A percentile compares a stretch with the other conserved stretches of the same genome.
Conservation (phyloP, 2,888 invertebrate species). For the Branchipolynoe longqiensis region DNA sequence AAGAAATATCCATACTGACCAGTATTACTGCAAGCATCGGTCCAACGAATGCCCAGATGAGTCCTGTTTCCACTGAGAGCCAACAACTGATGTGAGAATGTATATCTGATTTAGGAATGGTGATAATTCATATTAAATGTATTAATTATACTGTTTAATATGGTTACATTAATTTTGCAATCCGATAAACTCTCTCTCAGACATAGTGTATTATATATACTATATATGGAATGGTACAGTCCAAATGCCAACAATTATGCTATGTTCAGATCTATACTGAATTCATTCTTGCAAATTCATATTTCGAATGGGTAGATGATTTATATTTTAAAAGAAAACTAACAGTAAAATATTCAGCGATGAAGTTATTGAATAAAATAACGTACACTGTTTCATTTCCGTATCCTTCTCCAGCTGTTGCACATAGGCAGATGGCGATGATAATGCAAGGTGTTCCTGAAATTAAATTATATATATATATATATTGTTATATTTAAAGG, state of each 20-base stretch:
- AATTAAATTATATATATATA: background rate
- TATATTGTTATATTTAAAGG: background rate
- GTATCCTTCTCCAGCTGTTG: slow-evolving; percentile 30
- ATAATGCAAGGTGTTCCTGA: slow-evolving; percentile 51
- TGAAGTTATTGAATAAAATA: too few species aligned
- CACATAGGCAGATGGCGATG: slow-evolving; percentile 27
- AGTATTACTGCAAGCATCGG: slow-evolving; percentile 48
- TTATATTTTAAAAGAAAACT: too few species aligned
- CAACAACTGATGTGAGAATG: slow-evolving; percentile 39
- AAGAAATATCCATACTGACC: slow-evolving; percentile 47
- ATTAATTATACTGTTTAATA: too few species aligned
- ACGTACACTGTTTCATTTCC: slow-evolving; percentile 58
- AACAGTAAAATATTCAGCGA: too few species aligned
- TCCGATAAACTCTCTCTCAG: background rate
- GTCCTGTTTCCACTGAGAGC: slow-evolving; percentile 34
- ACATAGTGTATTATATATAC: background rate
- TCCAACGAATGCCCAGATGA: slow-evolving; percentile 51
- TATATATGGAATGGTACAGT: background rate
- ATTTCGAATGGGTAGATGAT: too few species aligned
- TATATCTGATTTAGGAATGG: too few species aligned
- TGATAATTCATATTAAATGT: too few species aligned
- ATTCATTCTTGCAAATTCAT: too few species aligned
- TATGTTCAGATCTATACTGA: too few species aligned
- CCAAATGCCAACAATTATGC: too few species aligned
- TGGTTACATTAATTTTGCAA: too few species aligned